These are phyloP conservation scores for Formica aserva DNA, from an alignment of 2,888 invertebrate genomes.

Conservation along the genomic window DNA sequence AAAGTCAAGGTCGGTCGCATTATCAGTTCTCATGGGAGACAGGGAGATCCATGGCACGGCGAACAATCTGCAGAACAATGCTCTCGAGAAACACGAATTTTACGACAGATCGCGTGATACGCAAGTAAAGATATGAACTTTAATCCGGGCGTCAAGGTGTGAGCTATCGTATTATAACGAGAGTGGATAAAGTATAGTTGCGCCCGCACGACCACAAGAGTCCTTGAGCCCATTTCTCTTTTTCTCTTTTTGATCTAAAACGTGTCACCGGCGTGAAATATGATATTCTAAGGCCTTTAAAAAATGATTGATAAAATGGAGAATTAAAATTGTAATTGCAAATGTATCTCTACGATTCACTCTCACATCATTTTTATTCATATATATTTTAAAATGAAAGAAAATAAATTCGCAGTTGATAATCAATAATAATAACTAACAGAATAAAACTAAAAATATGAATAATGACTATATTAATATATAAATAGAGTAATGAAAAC, in stretches of 20 bases:
- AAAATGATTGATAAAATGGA: not conserved
- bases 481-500: not conserved
- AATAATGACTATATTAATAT: not conserved
- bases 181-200: not conserved
- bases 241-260: not conserved
- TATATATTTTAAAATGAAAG: not conserved
- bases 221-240: conserved; percentile 38
- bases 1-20: conserved; percentile 15
- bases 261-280: not conserved
- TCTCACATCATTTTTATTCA: not conserved
- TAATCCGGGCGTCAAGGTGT: not conserved
- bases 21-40: conserved; percentile 29
- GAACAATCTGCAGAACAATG: conserved; percentile 1
- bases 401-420: not conserved
- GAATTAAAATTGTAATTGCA: conserved; percentile 5
- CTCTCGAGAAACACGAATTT: not conserved
- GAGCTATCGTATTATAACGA: not conserved
- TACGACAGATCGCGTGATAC: not conserved
- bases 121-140: conserved; percentile 12
- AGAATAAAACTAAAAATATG: not conserved
- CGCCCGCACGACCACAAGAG: not conserved
- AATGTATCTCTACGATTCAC: not conserved
- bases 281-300: not conserved
- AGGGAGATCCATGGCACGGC: not conserved
- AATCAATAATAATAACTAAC: not conserved